These are phyloP conservation scores for Yponomeuta plumbellus DNA, from an alignment of 2,888 invertebrate species.

Conservation along the genomic window DNA sequence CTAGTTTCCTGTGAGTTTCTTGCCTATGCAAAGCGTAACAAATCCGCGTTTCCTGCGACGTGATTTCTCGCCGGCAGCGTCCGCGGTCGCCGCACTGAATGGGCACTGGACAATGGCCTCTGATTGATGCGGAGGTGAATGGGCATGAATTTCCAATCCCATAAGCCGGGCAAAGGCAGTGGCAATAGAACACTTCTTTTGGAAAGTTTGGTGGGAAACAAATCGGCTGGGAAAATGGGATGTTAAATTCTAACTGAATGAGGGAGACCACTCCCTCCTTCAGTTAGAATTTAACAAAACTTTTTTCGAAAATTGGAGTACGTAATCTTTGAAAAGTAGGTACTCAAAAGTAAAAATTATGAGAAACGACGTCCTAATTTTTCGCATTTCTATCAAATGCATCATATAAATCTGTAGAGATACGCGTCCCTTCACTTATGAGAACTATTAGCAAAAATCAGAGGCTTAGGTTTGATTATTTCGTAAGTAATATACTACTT, in stretches of 20 bases:
- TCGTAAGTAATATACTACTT: no score
- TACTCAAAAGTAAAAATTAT: no score
- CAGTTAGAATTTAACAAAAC: no score
- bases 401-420: no score
- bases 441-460: no score
- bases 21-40: conserved; percentile 32
- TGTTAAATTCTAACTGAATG: no score
- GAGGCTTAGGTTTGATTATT: no score
- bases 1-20: background rate
- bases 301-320: no score
- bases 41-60: conserved; percentile 75
- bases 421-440: no score
- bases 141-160: conserved; percentile 6
- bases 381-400: no score
- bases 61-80: conserved; percentile 71
- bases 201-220: background rate
- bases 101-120: conserved; percentile 69
- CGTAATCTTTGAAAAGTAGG: no score
- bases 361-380: no score
- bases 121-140: conserved; percentile 39
- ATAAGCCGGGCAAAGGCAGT: background rate
- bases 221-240: background rate
- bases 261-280: background rate
- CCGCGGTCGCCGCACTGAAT: conserved; percentile 46
- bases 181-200: background rate